phyloP scores from a whole-genome alignment of 2,113 vertebrate genomes.

The Neofelis nebulosa region DNA sequence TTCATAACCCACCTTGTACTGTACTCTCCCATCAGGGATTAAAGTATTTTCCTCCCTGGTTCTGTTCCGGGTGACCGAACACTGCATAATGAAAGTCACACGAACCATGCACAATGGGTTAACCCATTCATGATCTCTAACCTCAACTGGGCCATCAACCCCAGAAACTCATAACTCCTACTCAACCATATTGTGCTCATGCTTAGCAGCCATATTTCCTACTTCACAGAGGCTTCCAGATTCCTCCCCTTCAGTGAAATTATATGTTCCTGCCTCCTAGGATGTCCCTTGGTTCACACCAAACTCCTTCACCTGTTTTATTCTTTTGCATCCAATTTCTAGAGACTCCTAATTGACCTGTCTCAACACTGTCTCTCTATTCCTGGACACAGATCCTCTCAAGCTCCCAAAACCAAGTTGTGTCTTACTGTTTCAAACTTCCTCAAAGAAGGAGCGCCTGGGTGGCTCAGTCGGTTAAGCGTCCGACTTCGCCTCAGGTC shows the following conservation, averaged over 20 bases:
- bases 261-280: neutral
- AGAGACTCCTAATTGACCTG: too few species aligned
- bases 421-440: neutral
- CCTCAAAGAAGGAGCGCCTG: neutral
- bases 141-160: neutral
- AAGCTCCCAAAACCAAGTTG: neutral
- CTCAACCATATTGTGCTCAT: neutral
- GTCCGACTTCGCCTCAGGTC: too few species aligned
- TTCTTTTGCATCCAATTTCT: neutral
- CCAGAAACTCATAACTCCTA: neutral
- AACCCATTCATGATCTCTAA: neutral
- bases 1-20: neutral
- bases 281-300: neutral
- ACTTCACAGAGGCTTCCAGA: neutral
- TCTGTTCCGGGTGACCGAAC: neutral
- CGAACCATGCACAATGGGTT: neutral
- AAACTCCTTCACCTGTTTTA: neutral
- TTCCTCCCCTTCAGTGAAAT: neutral
- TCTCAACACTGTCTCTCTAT: neutral
- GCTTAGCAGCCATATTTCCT: neutral
- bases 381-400: neutral
- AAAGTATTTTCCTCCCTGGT: neutral
- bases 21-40: neutral
- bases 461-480: too few species aligned
- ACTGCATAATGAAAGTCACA: neutral